These are phyloP conservation scores for Caenorhabditis auriculariae DNA, from an alignment of 2,888 invertebrate genomes.

Conservation along the genomic window DNA sequence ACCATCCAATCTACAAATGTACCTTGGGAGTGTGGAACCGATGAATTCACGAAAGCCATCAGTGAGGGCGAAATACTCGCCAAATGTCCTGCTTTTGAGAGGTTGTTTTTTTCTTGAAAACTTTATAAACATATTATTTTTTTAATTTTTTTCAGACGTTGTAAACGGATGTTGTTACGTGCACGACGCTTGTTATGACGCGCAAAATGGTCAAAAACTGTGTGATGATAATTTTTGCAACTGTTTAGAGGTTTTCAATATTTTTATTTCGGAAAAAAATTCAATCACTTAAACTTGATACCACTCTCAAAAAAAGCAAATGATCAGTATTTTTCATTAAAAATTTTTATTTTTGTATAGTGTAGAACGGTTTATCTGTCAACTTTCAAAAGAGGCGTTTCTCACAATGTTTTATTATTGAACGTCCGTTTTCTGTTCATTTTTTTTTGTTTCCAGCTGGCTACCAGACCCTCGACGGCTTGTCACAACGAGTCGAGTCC, in stretches of 20 bases:
- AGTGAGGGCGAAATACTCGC: slow-evolving; percentile 29
- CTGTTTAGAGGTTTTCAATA: slow-evolving; percentile 42
- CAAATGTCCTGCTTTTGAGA: slow-evolving; percentile 33
- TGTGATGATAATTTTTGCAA: slow-evolving; percentile 46
- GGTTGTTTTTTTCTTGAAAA: too few species aligned
- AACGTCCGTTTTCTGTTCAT: too few species aligned
- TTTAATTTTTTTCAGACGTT: slow-evolving; percentile 6
- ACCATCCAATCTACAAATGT: too few species aligned
- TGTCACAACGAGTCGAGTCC: slow-evolving; percentile 37
- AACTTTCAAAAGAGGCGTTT: too few species aligned
- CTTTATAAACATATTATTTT: not conserved
- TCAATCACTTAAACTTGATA: too few species aligned
- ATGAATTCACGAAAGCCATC: slow-evolving; percentile 29
- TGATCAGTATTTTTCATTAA: too few species aligned
- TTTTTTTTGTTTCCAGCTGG: slow-evolving; percentile 13
- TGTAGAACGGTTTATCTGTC: too few species aligned
- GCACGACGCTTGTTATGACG: slow-evolving; percentile 19
- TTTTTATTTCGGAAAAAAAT: too few species aligned
- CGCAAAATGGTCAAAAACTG: slow-evolving; percentile 27
- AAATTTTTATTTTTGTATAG: too few species aligned
- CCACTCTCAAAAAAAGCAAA: too few species aligned
- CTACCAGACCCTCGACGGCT: slow-evolving; percentile 19
- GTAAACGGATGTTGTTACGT: slow-evolving; percentile 18
- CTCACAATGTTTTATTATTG: too few species aligned
- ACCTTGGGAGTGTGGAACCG: slow-evolving; percentile 38